Evolutionary conservation across 2,797 vertebrate genomes (phyloP).

Genomic region (Psittacula derbiana): DNA sequence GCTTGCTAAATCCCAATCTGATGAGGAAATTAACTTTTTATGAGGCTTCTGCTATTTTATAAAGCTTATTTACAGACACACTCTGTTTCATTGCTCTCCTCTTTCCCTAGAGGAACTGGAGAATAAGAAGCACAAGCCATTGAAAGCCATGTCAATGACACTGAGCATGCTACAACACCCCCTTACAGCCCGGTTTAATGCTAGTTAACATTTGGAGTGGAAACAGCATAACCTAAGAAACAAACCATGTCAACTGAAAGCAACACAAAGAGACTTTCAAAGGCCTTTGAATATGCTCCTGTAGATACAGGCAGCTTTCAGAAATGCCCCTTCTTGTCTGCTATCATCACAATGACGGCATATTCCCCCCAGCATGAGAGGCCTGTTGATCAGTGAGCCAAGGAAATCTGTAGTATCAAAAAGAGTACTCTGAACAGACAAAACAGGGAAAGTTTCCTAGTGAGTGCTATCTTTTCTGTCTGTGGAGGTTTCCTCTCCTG

Average conservation of each 20-base stretch:
- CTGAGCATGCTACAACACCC: not conserved
- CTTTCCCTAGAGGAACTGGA: not conserved
- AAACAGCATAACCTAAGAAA: not conserved
- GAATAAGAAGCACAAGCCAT: not conserved
- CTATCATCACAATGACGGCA: not conserved
- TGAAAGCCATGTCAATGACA: not conserved
- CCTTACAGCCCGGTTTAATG: not conserved
- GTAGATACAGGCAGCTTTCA: not conserved
- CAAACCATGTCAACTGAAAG: not conserved
- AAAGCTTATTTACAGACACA: not conserved
- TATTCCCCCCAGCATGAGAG: accelerated
- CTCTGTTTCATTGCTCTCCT: not conserved
- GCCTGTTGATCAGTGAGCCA: not conserved
- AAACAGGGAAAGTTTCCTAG: not conserved
- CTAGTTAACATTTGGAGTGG: not conserved
- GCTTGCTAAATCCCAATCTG: not conserved
- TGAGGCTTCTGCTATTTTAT: not conserved
- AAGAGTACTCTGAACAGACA: not conserved
- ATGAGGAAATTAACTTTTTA: not conserved
- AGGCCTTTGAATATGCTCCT: not conserved
- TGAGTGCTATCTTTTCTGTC: not conserved
- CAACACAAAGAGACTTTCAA: not conserved
- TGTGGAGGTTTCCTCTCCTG: not conserved
- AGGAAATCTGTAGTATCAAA: not conserved
- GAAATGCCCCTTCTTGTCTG: not conserved